Percentiles rank a stretch among this genome's conserved stretches.
Conservation (phyloP, 1,140 invertebrate species). For the Brachionus sp. region DNA sequence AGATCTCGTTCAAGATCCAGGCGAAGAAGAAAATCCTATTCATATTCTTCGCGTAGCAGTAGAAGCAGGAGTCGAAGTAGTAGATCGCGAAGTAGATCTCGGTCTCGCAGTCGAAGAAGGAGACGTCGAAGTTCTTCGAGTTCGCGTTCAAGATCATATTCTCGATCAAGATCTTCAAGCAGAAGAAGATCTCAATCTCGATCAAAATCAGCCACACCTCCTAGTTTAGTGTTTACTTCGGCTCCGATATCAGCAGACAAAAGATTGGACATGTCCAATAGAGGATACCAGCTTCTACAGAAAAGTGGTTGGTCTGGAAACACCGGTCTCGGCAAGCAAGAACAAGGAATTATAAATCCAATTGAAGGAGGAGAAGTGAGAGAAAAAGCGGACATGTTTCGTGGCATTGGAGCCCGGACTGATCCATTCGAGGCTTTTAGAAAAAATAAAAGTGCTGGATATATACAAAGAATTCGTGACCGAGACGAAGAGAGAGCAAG, state of each 20-base stretch:
- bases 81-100: constrained; percentile 1
- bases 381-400: constrained; percentile 84
- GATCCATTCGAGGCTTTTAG: constrained; percentile 95
- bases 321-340: constrained; percentile 80
- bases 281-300: constrained; percentile 87
- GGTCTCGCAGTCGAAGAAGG: not conserved
- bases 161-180: constrained; percentile 47
- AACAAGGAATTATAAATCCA: constrained; percentile 89
- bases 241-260: constrained; percentile 54
- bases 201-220: constrained; percentile 71
- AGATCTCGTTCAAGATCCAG: constrained; percentile 48
- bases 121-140: constrained; percentile 51
- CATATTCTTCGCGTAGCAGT: constrained; percentile 9
- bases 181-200: constrained; percentile 48
- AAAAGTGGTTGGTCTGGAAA: constrained; percentile 88
- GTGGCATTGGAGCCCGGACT: constrained; percentile 80
- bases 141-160: constrained; percentile 54
- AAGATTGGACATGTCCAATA: constrained; percentile 76
- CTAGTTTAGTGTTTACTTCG: constrained; percentile 67
- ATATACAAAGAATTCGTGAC: not conserved
- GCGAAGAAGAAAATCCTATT: constrained; percentile 26
- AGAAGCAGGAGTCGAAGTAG: not conserved
- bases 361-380: constrained; percentile 84
- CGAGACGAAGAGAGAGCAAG: constrained; percentile 4
- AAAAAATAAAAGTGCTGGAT: constrained; percentile 81